Percentiles rank a stretch among this genome's conserved stretches.
Evolutionary conservation across 2,888 invertebrate genomes (phyloP).

Genomic region (Linyphia triangularis): DNA sequence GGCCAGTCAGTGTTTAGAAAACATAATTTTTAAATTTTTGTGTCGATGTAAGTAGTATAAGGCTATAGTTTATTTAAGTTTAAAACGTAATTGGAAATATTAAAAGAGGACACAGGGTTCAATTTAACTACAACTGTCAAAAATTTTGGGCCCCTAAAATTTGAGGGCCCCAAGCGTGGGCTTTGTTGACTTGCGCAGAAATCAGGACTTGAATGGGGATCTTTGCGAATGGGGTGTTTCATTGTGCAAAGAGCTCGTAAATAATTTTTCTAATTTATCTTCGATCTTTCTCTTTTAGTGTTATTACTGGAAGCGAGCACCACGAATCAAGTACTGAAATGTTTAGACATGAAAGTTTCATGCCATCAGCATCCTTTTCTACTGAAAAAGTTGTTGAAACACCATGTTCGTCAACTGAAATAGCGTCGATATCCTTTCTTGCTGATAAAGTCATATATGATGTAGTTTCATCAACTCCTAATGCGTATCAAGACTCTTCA

Average conservation of each 20-base stretch:
- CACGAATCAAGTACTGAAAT: neutral
- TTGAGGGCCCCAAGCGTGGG: too few relatives aligned
- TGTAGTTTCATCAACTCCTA: neutral
- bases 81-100: too few relatives aligned
- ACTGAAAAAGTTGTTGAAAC: neutral
- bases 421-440: neutral
- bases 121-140: too few relatives aligned
- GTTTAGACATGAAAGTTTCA: neutral
- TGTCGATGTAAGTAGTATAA: too few relatives aligned
- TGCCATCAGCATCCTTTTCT: neutral
- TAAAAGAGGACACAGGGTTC: too few relatives aligned
- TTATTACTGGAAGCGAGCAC: neutral
- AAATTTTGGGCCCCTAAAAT: too few relatives aligned
- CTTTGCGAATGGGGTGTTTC: neutral
- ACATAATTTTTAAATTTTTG: too few relatives aligned
- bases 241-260: neutral
- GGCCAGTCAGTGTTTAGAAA: too few relatives aligned
- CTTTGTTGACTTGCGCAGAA: too few relatives aligned
- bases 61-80: too few relatives aligned
- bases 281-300: neutral
- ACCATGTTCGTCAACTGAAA: neutral
- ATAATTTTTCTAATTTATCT: neutral
- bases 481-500: neutral
- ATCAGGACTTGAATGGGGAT: too few relatives aligned
- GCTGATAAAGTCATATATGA: too few relatives aligned